A percentile compares a stretch with the other conserved stretches of the same genome.
Conservation (phyloP, 2,113 vertebrate species). For the Cochlearius cochlearius region DNA sequence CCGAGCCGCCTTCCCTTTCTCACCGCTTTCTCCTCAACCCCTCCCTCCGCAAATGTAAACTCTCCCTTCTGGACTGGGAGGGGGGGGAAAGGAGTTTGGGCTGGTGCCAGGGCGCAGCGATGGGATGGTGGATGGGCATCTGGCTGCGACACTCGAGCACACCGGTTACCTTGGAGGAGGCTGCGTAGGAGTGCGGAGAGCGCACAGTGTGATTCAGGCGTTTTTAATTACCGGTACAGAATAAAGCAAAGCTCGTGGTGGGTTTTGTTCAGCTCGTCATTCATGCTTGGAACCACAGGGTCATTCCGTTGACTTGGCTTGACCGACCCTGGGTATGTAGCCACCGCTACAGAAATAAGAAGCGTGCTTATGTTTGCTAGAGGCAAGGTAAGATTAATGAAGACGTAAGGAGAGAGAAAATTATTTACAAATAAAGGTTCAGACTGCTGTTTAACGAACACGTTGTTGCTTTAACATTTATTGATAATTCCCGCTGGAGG, state of each 20-base stretch:
- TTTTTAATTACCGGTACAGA: neutral
- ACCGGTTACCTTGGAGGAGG: neutral
- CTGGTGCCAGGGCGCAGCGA: neutral
- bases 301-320: neutral
- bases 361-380: rapidly evolving
- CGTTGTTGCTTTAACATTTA: neutral
- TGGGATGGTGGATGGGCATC: neutral
- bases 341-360: neutral
- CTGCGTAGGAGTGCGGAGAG: neutral
- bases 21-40: neutral
- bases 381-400: neutral
- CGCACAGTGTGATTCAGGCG: neutral
- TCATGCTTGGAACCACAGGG: neutral
- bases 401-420: neutral
- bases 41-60: neutral
- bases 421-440: neutral
- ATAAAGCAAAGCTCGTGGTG: neutral
- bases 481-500: neutral
- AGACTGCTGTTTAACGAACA: neutral
- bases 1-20: neutral
- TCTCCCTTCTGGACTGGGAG: neutral
- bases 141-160: neutral
- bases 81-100: neutral
- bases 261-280: slow-evolving; percentile 6
- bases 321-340: neutral